Evolutionary conservation across 2,888 invertebrate species (phyloP), one percentile per base, ranked within the genome.

Genomic region (Bimastos eiseni): DNA sequence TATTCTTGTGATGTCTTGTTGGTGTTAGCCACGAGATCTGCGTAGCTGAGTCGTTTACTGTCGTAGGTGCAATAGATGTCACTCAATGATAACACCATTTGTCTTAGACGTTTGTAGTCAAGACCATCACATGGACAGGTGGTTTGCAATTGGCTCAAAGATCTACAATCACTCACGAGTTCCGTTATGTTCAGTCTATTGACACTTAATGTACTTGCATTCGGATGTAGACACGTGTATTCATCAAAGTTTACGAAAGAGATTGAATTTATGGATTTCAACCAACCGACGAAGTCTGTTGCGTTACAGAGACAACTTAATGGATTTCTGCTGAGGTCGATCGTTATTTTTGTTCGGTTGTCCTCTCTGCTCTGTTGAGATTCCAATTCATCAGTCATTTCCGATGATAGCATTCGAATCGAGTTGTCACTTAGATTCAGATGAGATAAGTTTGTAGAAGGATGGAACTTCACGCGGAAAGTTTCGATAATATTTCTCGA

Each of bases 191-290:
- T 86, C 34, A 86, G 24, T 36, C 37, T 37, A 6, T 21, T 24
- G 86, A 86, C 36, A 8, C 36, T 37, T 36, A 86, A 34, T 24
- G 3, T 6, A 37, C 86, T 86, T 34, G 11, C 86, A 33, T 36
- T 86, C 37, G 86, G 86, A 86, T 86, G 86, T 36, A 86, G 86
- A 86, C 86, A 86, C 8, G 36, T 86, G 86, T 86, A 86, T 86
- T 86, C 36, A 6, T 86, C 86, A 19, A 5, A 13, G 86, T 86
- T 86, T 37, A 36, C 21, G 36, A 86, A 37, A 21, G 86, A 86
- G 86, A 86, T 19, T 37, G 17, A 24, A 24, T 86, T 37, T 6
- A 36, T 86, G 36, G 34, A n/a, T 37, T 86, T 86, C 86, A 86
- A 34, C 86, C 86, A 86, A 34, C 24, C n/a, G 36, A 37, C 37